Evolutionary conservation across 1,140 invertebrate genomes (phyloP).

Genomic region (Drosophila pachea): DNA sequence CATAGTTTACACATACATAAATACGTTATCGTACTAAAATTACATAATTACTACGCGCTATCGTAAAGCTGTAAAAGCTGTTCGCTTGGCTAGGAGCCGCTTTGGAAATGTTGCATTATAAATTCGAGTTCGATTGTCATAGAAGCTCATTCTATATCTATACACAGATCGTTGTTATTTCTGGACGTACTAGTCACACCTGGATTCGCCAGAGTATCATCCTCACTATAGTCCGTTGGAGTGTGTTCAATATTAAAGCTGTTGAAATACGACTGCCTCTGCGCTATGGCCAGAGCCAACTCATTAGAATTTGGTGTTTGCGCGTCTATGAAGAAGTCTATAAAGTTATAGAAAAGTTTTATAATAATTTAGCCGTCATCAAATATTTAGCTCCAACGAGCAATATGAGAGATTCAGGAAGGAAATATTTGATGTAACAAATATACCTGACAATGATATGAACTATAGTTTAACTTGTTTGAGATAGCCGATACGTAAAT

Average conservation of each 20-base stretch:
- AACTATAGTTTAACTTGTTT: constrained; percentile 10
- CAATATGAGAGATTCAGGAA: not conserved
- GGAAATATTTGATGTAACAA: not conserved
- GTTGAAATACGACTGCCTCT: constrained; percentile 10
- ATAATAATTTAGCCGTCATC: not conserved
- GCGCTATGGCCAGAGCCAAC: too few relatives aligned
- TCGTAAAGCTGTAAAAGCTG: constrained; percentile 40
- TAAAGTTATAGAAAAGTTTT: constrained; percentile 8
- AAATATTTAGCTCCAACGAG: not conserved
- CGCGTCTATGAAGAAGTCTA: constrained; percentile 66
- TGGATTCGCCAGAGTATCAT: constrained; percentile 4
- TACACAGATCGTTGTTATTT: constrained; percentile 35
- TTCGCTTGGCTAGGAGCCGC: constrained; percentile 42
- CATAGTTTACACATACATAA: constrained; percentile 29
- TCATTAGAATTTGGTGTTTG: constrained; percentile 43
- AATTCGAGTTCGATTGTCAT: constrained; percentile 38
- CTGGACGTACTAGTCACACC: constrained; percentile 13
- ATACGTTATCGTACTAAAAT: constrained; percentile 37
- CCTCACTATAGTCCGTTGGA: too few relatives aligned
- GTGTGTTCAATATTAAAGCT: constrained; percentile 26
- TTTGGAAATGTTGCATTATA: constrained; percentile 44
- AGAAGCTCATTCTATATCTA: constrained; percentile 34
- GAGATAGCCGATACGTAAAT: constrained; percentile 11
- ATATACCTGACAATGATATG: constrained; percentile 37
- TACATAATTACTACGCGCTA: constrained; percentile 34